Evolutionary conservation across 2,888 invertebrate genomes (phyloP).

Genomic region (Baccha elongata): DNA sequence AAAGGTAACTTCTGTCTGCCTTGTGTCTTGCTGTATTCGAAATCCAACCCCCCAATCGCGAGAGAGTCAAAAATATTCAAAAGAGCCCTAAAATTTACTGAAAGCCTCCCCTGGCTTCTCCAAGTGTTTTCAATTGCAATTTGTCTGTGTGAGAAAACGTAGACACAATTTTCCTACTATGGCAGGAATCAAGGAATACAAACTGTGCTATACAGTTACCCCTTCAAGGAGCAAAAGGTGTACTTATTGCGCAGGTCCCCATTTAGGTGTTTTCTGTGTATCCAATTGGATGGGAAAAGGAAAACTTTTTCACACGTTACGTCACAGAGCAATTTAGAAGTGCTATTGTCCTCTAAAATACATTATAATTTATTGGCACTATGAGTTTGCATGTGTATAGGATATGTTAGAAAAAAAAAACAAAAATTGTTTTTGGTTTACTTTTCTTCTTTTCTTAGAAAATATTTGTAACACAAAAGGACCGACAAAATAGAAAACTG

Average conservation of each 20-base stretch:
- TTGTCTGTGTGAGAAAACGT: slow-evolving; percentile 39
- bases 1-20: slow-evolving; percentile 83
- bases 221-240: slow-evolving; percentile 62
- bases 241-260: slow-evolving; percentile 56
- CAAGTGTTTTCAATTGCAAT: slow-evolving; percentile 15
- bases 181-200: slow-evolving; percentile 46
- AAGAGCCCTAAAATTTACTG: slow-evolving; percentile 56
- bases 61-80: slow-evolving; percentile 48
- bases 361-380: slow-evolving; percentile 30
- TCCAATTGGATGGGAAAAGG: slow-evolving; percentile 66
- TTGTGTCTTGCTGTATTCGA: slow-evolving; percentile 73
- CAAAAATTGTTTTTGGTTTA: slow-evolving; percentile 8
- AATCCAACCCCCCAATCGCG: slow-evolving; percentile 73
- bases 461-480: slow-evolving; percentile 52
- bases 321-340: slow-evolving; percentile 66
- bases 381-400: slow-evolving; percentile 22
- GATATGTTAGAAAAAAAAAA: not conserved
- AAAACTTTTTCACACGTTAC: slow-evolving; percentile 63
- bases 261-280: slow-evolving; percentile 66
- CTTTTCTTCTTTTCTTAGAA: slow-evolving; percentile 52
- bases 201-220: slow-evolving; percentile 47
- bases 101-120: slow-evolving; percentile 61
- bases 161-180: slow-evolving; percentile 28
- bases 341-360: slow-evolving; percentile 67
- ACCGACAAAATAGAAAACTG: slow-evolving; percentile 16